phyloP scores from a whole-genome alignment of 23 tunicate genomes.

The Pegea sp. region DNA sequence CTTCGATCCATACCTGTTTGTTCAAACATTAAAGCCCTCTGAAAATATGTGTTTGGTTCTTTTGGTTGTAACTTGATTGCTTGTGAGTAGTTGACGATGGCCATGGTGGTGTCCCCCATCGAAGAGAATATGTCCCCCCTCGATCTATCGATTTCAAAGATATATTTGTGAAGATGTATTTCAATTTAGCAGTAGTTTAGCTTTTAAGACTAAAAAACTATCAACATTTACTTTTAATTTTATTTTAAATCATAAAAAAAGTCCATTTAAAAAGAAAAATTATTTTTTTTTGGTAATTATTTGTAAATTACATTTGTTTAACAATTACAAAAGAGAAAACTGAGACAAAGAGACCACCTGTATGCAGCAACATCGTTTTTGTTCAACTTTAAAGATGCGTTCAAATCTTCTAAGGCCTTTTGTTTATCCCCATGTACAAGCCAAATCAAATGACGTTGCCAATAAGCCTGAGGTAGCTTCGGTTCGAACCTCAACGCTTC shows the following conservation, averaged over 20 bases:
- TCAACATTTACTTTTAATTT: too few species aligned
- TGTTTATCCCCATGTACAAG: slow-evolving; percentile 30
- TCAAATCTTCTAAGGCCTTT: slow-evolving; percentile 78
- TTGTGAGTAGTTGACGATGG: slow-evolving; percentile 86
- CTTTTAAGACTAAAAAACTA: too few species aligned
- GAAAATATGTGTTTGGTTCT: slow-evolving; percentile 29
- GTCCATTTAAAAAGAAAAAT: too few species aligned
- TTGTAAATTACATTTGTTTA: too few species aligned
- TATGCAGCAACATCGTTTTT: slow-evolving; percentile 42
- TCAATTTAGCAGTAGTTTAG: too few species aligned
- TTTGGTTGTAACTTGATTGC: slow-evolving; percentile 55
- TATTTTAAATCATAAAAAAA: too few species aligned
- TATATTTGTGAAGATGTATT: too few species aligned
- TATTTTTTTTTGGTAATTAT: too few species aligned
- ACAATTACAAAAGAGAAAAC: too few species aligned
- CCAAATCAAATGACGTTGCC: slow-evolving; percentile 81
- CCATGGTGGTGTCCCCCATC: slow-evolving; percentile 83
- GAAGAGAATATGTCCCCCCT: slow-evolving; percentile 62
- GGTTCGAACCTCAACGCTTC: slow-evolving; percentile 50
- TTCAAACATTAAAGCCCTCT: slow-evolving; percentile 60
- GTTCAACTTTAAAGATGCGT: slow-evolving; percentile 33
- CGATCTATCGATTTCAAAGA: too few species aligned
- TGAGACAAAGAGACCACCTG: slow-evolving; percentile 36
- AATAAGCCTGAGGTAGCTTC: slow-evolving; percentile 34
- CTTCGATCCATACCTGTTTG: slow-evolving; percentile 34